phyloP scores from a whole-genome alignment of 2,888 invertebrate species.

The Aquatica leii region DNA sequence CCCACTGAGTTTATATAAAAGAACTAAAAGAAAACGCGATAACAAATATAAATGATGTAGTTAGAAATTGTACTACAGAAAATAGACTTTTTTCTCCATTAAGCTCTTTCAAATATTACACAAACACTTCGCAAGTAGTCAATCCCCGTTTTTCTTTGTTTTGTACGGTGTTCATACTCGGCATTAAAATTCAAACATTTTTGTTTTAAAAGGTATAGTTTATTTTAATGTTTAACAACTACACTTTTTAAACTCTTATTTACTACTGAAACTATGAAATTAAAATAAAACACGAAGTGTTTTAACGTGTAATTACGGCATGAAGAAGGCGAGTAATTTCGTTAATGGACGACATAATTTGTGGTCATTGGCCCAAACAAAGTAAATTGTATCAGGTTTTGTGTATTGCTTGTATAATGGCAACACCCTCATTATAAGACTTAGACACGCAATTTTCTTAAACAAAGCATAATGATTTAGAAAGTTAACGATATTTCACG shows the following conservation, averaged over 20 bases:
- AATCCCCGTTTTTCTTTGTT: too few relatives aligned
- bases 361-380: constrained; percentile 32
- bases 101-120: too few relatives aligned
- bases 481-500: constrained; percentile 19
- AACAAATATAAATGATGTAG: constrained; percentile 6
- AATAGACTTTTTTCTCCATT: too few relatives aligned
- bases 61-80: too few relatives aligned
- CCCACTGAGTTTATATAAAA: neutral
- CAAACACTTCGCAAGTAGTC: too few relatives aligned
- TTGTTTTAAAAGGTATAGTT: too few relatives aligned
- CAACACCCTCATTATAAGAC: constrained; percentile 22
- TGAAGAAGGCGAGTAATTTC: constrained; percentile 24
- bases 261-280: too few relatives aligned
- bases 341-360: constrained; percentile 27
- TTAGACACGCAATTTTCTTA: constrained; percentile 29
- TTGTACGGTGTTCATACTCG: too few relatives aligned
- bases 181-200: too few relatives aligned
- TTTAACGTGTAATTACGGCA: constrained; percentile 21
- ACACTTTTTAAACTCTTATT: too few relatives aligned
- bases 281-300: too few relatives aligned
- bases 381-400: constrained; percentile 23
- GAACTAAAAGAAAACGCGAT: neutral
- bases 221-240: too few relatives aligned
- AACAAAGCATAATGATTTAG: constrained; percentile 23
- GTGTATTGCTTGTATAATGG: constrained; percentile 13